phyloP scores from a whole-genome alignment of 53 echinoderm and acorn worm genomes.

The Temnopleurus reevesii region DNA sequence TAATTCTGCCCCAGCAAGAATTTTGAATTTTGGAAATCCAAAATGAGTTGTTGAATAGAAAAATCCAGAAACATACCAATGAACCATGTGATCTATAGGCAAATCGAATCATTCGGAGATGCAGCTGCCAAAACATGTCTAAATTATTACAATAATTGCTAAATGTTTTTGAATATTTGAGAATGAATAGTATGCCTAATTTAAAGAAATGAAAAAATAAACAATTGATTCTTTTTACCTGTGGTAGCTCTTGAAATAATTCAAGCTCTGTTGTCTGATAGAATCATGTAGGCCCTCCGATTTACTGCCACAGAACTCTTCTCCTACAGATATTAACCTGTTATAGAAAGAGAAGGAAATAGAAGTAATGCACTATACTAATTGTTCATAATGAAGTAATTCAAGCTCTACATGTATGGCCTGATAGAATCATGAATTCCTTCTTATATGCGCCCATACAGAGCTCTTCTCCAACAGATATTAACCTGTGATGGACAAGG shows the following conservation, averaged over 20 bases:
- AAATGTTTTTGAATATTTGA: too few relatives aligned
- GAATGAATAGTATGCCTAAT: too few relatives aligned
- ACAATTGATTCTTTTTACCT: slow-evolving; percentile 74
- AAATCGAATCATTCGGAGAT: too few relatives aligned
- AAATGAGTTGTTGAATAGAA: too few relatives aligned
- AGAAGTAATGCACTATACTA: background rate
- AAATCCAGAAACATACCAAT: too few relatives aligned
- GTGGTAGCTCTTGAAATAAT: slow-evolving; percentile 98
- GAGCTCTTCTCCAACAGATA: slow-evolving; percentile 86
- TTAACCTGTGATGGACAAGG: slow-evolving; percentile 58
- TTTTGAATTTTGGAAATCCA: too few relatives aligned
- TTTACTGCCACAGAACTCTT: slow-evolving; percentile 92
- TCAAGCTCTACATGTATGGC: slow-evolving; percentile 86
- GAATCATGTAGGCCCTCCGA: slow-evolving; percentile 95
- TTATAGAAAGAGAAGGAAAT: background rate
- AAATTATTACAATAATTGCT: too few relatives aligned
- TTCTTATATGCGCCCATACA: slow-evolving; percentile 92
- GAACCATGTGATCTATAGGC: too few relatives aligned
- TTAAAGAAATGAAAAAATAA: too few relatives aligned
- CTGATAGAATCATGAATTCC: slow-evolving; percentile 89
- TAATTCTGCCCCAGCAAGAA: too few relatives aligned
- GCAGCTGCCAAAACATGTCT: too few relatives aligned
- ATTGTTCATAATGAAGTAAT: slow-evolving; percentile 89
- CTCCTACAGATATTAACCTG: slow-evolving; percentile 84
- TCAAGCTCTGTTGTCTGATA: slow-evolving; percentile 85